Base-by-base conservation (phyloP, 2,797 vertebrate species). In the Coreius guichenoti region DNA sequence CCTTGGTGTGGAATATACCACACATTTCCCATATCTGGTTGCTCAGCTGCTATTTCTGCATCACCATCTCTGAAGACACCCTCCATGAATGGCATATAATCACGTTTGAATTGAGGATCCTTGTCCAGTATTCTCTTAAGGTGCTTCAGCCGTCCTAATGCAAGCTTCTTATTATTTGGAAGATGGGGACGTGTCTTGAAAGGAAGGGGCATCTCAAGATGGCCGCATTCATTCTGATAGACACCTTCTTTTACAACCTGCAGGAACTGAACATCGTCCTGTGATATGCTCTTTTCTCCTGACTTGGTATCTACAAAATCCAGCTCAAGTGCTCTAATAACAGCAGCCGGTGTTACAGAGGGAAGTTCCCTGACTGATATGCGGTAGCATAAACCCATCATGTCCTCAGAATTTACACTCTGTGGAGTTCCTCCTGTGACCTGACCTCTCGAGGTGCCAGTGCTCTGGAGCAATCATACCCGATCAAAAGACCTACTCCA, bases 331-430 rank as follows among this genome's bases (percentile, higher is more conserved):
- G 49, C 17, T 61, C 26, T 31, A 2, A 74, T 74, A 14, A 17
- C 12, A 33, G 16, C 8, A 23, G 45, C 45, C 0, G 72, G 14
- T 17, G 45, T 17, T 16, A 29, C n/a, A 8, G 8, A 3, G 8
- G 21, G 45, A 49, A 51, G 14, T 16, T 51, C 26, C 4, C 8
- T 49, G 8, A 49, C 16, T 9, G 6, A 26, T 0, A 74, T 29
- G 0, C 16, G 26, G 26, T 74, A 12, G 2, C 72, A 51, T 8
- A 74, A 13, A 29, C 43, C 26, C 4, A 3, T 49, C 43, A 49
- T 1, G 29, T 29, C 14, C 7, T 45, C 31, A 1, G n/a, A 13
- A 1, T 9, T 74, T 0, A 26, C 16, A 29, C 3, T 1, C 0
- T 0, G 45, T 19, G n/a, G 26, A 29, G 45, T 29, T 4, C 45